Evolutionary conservation across 2,797 vertebrate genomes (phyloP).

Genomic region (Emys orbicularis): DNA sequence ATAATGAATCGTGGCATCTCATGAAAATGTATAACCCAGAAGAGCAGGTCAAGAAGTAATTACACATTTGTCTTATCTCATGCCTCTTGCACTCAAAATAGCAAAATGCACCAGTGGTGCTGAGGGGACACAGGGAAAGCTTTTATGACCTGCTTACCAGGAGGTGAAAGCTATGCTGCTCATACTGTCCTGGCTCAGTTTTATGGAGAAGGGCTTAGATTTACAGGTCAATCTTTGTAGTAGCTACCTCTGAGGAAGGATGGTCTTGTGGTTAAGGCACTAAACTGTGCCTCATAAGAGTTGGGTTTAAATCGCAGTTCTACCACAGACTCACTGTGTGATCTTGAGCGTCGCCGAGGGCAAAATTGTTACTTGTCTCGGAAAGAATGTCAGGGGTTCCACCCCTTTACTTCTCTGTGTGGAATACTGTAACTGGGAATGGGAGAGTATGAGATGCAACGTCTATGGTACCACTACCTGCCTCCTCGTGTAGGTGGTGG

Average conservation of each 20-base stretch:
- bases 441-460: not conserved
- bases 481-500: not conserved
- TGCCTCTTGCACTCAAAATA: slow-evolving; percentile 79
- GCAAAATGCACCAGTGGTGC: slow-evolving; percentile 61
- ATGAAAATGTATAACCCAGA: slow-evolving; percentile 84
- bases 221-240: not conserved
- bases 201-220: not conserved
- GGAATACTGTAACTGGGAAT: not conserved
- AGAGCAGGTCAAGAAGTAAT: slow-evolving; percentile 85
- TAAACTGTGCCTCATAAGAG: not conserved
- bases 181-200: not conserved
- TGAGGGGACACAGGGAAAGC: slow-evolving; percentile 38
- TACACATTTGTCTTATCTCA: slow-evolving; percentile 85
- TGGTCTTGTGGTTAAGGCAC: not conserved
- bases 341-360: not conserved
- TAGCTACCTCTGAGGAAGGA: not conserved
- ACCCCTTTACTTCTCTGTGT: not conserved
- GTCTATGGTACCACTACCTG: not conserved
- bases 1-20: slow-evolving; percentile 84
- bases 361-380: not conserved
- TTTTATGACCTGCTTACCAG: slow-evolving; percentile 46
- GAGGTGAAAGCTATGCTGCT: not conserved
- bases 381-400: not conserved
- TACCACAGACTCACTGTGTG: not conserved
- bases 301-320: not conserved